These are phyloP conservation scores for Myopa testacea DNA, from an alignment of 2,888 invertebrate genomes.

Conservation along the genomic window DNA sequence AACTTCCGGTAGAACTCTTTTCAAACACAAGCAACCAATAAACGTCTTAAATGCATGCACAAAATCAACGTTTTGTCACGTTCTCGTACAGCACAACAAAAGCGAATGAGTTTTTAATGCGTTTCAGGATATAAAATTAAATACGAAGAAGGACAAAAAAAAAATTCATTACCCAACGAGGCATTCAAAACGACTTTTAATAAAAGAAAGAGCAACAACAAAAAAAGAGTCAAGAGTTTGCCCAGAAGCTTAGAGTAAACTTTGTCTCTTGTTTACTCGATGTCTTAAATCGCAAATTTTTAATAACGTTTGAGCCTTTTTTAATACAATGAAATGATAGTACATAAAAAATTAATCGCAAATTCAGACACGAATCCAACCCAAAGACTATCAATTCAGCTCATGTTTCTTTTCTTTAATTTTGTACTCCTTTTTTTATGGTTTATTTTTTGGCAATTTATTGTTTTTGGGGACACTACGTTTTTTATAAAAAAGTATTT, in stretches of 20 bases:
- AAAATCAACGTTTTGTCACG: constrained; percentile 51
- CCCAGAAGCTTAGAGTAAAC: constrained; percentile 3
- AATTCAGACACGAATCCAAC: neutral
- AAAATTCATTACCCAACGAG: neutral
- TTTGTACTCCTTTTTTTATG: too few relatives aligned
- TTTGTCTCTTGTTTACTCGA: neutral
- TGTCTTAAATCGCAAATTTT: neutral
- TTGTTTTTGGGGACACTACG: too few relatives aligned
- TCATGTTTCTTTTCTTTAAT: too few relatives aligned
- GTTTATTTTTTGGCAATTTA: too few relatives aligned
- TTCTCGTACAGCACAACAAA: constrained; percentile 32
- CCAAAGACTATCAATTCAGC: too few relatives aligned
- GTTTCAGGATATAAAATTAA: constrained; percentile 9
- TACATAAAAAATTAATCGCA: neutral
- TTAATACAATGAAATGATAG: neutral
- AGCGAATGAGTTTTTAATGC: constrained; percentile 24
- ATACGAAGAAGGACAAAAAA: neutral
- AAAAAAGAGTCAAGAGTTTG: neutral
- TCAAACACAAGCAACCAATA: constrained; percentile 13
- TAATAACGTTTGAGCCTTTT: neutral
- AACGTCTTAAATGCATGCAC: constrained; percentile 37
- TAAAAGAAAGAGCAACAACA: neutral
- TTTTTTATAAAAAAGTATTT: too few relatives aligned
- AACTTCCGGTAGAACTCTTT: constrained; percentile 32
- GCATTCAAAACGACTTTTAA: neutral